Base-by-base conservation (phyloP, 2,113 vertebrate genomes). In the Saguinus imperator region DNA sequence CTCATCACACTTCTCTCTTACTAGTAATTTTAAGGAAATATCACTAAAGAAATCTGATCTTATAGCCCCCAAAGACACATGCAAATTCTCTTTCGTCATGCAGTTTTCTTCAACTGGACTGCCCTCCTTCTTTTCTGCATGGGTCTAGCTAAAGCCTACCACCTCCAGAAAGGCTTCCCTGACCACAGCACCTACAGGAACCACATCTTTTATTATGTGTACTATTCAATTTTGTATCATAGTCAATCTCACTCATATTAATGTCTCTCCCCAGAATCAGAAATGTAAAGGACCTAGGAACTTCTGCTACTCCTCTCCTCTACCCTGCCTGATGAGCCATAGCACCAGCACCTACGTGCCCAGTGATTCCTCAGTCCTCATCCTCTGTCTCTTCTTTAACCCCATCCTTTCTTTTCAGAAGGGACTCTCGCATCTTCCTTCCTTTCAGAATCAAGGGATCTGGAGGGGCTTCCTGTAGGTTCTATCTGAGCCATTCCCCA, bases 101-200 rank as follows among this genome's bases (percentile, higher is more conserved):
- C 12, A 9, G 29, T 61, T 81, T 40, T 76, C 10, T 43, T 93
- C 81, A 66, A 27, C 72, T 7, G 14, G 23, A 80, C 13, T 37
- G 83, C n/a, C 76, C 52, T 79, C 61, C 17, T 95, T 14, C n/a
- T 87, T 76, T 81, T 11, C 52, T 43, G 21, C 43, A 43, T 57
- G 57, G 64, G 82, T 13, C 55, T 64, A 58, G 37, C 32, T 48
- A 20, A 64, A 89, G 68, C 16, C 64, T 70, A 92, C 58, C n/a
- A 43, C 91, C 64, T 92, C 81, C 76, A 87, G 55, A 85, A 90
- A 87, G 85, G 7, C 81, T 83, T 86, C 84, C 57, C 80, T 80
- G 64, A 91, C 80, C 48, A 75, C 2, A 55, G 83, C 18, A 61
- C 79, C 87, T 57, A 50, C 18, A 25, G 35, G 55, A 79, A 37